A percentile compares a stretch with the other conserved stretches of the same genome.
Conservation (phyloP, 2,113 vertebrate genomes). For the Meriones unguiculatus region DNA sequence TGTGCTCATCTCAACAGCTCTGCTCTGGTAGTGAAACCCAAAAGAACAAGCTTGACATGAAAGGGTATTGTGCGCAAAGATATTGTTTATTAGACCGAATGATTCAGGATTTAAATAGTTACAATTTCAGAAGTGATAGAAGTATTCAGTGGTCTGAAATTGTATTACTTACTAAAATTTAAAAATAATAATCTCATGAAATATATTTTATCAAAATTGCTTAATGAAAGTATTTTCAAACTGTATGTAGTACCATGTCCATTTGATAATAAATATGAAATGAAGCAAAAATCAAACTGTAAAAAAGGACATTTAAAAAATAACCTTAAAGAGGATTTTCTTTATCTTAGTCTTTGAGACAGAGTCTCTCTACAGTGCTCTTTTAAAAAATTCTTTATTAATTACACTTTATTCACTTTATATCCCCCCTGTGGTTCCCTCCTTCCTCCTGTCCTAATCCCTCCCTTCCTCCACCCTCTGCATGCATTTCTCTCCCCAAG, state of each 20-base stretch:
- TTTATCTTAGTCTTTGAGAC: not conserved
- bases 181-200: not conserved
- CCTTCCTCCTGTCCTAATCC: too few relatives aligned
- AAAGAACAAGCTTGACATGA: not conserved
- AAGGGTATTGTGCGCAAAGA: not conserved
- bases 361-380: too few relatives aligned
- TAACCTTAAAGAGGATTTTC: not conserved
- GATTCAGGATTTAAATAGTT: not conserved
- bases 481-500: too few relatives aligned
- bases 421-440: too few relatives aligned
- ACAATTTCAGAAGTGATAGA: not conserved
- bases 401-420: too few relatives aligned
- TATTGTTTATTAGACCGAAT: not conserved
- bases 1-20: not conserved
- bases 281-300: not conserved
- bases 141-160: not conserved
- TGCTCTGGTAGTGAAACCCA: not conserved
- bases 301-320: not conserved
- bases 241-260: not conserved
- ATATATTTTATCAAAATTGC: not conserved
- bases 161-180: not conserved
- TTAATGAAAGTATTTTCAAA: not conserved
- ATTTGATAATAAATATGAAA: constrained; percentile 14
- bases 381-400: too few relatives aligned
- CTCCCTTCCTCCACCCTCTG: too few relatives aligned